A percentile compares a stretch with the other conserved stretches of the same genome.
phyloP scores from a whole-genome alignment of 2,113 vertebrate genomes.

The Phainopepla nitens region DNA sequence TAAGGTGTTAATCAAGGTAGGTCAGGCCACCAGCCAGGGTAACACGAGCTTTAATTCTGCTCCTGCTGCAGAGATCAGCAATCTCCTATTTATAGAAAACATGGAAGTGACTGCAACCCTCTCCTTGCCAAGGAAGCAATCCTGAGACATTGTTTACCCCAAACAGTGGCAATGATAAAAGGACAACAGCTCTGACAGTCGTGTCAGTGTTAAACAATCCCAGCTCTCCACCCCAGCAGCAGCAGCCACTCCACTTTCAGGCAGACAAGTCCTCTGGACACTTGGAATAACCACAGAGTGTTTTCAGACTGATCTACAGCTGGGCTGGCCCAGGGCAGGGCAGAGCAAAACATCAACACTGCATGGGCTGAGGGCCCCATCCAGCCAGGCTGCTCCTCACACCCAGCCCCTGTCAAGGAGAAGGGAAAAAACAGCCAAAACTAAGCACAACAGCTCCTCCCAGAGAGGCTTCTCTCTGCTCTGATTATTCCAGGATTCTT shows the following conservation, averaged over 20 bases:
- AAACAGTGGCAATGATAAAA: constrained; percentile 15
- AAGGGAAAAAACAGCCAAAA: background rate
- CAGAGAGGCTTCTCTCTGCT: background rate
- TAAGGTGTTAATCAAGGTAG: background rate
- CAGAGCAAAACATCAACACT: background rate
- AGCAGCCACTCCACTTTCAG: background rate
- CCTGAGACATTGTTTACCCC: constrained; percentile 6
- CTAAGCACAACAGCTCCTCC: background rate
- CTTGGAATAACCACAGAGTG: background rate
- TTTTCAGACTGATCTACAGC: background rate
- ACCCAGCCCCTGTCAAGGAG: background rate
- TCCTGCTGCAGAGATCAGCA: background rate
- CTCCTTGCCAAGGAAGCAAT: constrained; percentile 5
- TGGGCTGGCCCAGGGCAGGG: background rate
- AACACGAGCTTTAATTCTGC: background rate
- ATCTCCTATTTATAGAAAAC: constrained; percentile 55
- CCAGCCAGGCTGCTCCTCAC: background rate
- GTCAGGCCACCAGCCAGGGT: background rate
- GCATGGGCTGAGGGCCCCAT: rapidly evolving
- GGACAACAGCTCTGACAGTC: background rate
- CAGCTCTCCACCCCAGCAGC: background rate
- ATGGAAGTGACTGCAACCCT: background rate
- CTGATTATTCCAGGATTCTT: background rate
- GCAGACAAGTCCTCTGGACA: background rate
- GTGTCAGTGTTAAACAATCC: background rate